phyloP scores from a whole-genome alignment of 2,888 invertebrate genomes.

The Smittia aterrima region DNA sequence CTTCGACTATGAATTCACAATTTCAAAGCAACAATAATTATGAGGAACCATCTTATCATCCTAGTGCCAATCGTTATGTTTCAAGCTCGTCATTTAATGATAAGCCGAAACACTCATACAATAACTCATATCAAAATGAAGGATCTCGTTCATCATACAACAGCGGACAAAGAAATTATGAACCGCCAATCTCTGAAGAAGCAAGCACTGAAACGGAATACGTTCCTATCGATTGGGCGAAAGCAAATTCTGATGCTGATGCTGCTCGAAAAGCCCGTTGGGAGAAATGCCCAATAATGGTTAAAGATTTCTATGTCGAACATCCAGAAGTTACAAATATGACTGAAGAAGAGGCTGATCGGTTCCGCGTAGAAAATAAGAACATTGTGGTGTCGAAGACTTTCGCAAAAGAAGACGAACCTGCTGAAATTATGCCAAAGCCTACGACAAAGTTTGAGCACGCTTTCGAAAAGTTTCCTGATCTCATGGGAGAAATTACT shows the following conservation, averaged over 20 bases:
- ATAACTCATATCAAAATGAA: neutral
- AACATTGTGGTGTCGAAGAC: slow-evolving; percentile 69
- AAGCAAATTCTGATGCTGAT: slow-evolving; percentile 57
- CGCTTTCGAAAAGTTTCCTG: slow-evolving; percentile 77
- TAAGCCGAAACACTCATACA: neutral
- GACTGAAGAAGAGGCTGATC: slow-evolving; percentile 61
- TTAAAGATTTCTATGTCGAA: slow-evolving; percentile 83
- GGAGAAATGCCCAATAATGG: slow-evolving; percentile 64
- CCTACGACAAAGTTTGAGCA: slow-evolving; percentile 70
- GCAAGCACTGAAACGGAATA: neutral
- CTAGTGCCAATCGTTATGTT: neutral
- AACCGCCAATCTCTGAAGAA: neutral
- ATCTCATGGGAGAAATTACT: slow-evolving; percentile 74
- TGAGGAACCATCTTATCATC: neutral
- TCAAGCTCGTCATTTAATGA: neutral
- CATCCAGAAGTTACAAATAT: slow-evolving; percentile 67
- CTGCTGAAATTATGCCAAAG: slow-evolving; percentile 50
- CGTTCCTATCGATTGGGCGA: slow-evolving; percentile 59
- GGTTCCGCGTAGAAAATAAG: slow-evolving; percentile 65
- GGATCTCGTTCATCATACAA: neutral
- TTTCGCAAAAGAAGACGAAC: slow-evolving; percentile 56
- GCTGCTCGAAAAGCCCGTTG: slow-evolving; percentile 60
- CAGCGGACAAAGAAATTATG: neutral
- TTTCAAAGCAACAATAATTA: neutral
- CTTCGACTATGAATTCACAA: neutral